A percentile compares a stretch with the other conserved stretches of the same genome.
These are phyloP conservation scores for Pithys albifrons DNA, from an alignment of 2,113 vertebrate species.

Conservation along the genomic window DNA sequence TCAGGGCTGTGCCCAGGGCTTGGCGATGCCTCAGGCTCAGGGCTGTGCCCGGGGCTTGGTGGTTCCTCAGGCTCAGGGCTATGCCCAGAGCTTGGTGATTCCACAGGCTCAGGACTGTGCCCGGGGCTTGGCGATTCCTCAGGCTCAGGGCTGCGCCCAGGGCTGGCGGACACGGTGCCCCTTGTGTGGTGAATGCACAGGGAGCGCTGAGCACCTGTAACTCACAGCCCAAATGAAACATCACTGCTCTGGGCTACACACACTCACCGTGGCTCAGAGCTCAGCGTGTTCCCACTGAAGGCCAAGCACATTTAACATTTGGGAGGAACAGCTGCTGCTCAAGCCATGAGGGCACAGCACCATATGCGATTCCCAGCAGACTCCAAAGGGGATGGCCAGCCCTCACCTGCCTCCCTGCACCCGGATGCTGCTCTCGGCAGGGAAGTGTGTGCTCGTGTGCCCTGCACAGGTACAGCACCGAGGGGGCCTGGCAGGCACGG, in stretches of 20 bases:
- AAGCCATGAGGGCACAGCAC: accelerated
- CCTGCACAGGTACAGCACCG: neutral
- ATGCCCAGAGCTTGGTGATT: neutral
- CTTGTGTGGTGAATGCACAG: accelerated
- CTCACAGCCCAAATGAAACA: neutral
- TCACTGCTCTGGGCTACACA: accelerated
- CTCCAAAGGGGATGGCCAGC: neutral
- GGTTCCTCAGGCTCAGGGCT: accelerated
- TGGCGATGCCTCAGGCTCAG: accelerated
- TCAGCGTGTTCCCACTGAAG: neutral
- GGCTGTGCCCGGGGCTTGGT: neutral
- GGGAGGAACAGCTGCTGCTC: neutral
- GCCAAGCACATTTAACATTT: neutral
- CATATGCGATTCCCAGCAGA: neutral
- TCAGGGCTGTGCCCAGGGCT: neutral
- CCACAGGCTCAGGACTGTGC: accelerated
- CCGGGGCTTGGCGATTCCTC: accelerated
- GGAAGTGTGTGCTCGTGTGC: neutral
- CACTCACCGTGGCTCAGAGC: neutral
- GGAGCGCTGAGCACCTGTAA: neutral
- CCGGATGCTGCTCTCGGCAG: neutral
- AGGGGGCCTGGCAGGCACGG: neutral
- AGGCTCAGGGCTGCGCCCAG: neutral
- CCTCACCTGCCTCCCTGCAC: neutral
- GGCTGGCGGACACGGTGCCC: neutral